phyloP scores from a whole-genome alignment of 2,797 vertebrate genomes.

The Falco biarmicus region DNA sequence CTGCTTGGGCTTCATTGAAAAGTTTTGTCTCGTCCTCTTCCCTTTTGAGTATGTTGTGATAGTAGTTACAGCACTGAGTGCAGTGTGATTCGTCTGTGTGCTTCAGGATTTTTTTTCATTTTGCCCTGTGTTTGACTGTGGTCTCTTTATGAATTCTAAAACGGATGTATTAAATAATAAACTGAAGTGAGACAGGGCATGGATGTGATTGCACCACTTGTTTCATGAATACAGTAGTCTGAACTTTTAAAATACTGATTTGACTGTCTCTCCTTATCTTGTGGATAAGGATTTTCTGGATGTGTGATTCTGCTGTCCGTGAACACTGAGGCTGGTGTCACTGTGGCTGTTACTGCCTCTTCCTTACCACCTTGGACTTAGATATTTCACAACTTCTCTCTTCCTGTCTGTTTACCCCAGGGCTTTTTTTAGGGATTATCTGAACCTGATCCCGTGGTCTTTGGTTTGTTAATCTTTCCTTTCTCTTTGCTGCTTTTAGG shows the following conservation, averaged over 20 bases:
- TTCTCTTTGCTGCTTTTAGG: background rate
- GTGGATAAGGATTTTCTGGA: background rate
- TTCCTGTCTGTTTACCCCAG: background rate
- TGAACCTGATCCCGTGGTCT: background rate
- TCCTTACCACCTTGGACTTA: background rate
- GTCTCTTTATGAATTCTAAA: background rate
- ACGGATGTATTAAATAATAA: background rate
- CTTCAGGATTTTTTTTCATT: background rate
- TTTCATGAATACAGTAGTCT: background rate
- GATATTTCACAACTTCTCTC: background rate
- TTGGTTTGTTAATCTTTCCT: background rate
- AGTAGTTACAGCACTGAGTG: background rate
- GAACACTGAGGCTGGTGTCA: background rate
- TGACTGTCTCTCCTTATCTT: background rate
- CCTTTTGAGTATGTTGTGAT: background rate
- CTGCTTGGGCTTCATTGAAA: background rate
- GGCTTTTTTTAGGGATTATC: background rate
- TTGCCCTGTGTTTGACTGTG: background rate
- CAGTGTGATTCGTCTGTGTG: background rate
- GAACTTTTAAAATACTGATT: background rate
- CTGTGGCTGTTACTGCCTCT: background rate
- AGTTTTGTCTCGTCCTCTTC: background rate
- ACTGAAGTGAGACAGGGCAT: background rate
- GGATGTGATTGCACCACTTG: background rate
- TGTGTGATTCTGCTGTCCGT: background rate